Base-by-base conservation (phyloP, 2,113 vertebrate species). In the Gallinago jamesoni region DNA sequence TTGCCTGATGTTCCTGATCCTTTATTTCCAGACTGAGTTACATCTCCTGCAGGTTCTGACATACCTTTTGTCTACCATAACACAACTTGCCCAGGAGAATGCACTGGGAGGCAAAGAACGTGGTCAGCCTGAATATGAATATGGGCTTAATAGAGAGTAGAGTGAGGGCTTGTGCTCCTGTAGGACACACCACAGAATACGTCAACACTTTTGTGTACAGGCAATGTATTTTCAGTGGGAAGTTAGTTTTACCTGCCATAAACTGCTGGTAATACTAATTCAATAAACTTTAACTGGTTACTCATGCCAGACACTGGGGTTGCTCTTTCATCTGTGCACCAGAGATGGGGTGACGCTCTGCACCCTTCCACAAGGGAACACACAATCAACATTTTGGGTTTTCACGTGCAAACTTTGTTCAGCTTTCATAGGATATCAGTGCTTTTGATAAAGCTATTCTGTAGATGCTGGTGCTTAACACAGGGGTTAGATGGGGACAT, bases 161-260 rank as follows among this genome's bases (percentile, higher is more conserved):
- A 27, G 30, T 15, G 75, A 33, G 48, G 53, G 3, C 3, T n/a
- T 47, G 25, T 39, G 63, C 30, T 53, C 21, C 75, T 52, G 7
- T 45, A 31, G 73, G 41, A 43, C 2, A 7, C 15, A 10, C 13
- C 8, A 1, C 35, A 9, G 35, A 31, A 1, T 62, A 2, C 19
- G 14, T n/a, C 72, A 57, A 11, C 2, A 0, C 12, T 18, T 5
- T 0, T 8, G 6, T 31, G 74, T 45, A 3, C 39, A 78, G 60
- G n/a, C 47, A 37, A 7, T 1, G 4, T n/a, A 2, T 15, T 9
- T 16, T 1, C 24, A 45, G 1, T 15, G 10, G 52, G n/a, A 52
- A 33, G 37, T 28, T 53, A 14, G 25, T 53, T 59, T 50, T 15
- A 22, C 55, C 41, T 77, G 55, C 55, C 2, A 0, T 7, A 31